A percentile compares a stretch with the other conserved stretches of the same genome.
Evolutionary conservation across 2,113 vertebrate species (phyloP).

Genomic region (Garra rufa): DNA sequence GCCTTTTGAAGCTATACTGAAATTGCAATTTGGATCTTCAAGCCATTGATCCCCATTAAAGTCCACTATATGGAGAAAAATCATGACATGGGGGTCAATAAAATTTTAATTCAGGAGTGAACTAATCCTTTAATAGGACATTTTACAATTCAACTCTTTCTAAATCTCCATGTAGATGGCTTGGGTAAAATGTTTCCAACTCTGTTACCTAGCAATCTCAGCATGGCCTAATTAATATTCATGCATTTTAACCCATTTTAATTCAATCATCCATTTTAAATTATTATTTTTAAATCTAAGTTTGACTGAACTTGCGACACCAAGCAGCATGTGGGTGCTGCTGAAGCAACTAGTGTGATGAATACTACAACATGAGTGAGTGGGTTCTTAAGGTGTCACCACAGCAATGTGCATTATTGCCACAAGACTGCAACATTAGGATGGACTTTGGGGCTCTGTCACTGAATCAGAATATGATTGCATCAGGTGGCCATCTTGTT

Average conservation of each 20-base stretch:
- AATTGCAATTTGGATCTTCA: too few relatives aligned
- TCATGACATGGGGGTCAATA: too few relatives aligned
- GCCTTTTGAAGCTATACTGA: too few relatives aligned
- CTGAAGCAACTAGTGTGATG: background rate
- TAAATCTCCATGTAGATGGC: too few relatives aligned
- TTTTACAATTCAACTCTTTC: too few relatives aligned
- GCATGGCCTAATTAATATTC: background rate
- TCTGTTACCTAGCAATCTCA: background rate
- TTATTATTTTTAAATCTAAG: background rate
- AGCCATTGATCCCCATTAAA: too few relatives aligned
- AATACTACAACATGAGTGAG: slow-evolving; percentile 15
- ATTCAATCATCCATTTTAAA: background rate
- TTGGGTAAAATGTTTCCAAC: background rate
- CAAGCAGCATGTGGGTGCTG: background rate
- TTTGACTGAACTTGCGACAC: background rate
- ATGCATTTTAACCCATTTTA: background rate
- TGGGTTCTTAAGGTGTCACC: slow-evolving; percentile 36
- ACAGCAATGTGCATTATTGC: slow-evolving; percentile 29
- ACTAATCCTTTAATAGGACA: too few relatives aligned
- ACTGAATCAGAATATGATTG: slow-evolving; percentile 39
- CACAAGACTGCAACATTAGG: slow-evolving; percentile 25
- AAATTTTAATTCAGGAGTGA: too few relatives aligned
- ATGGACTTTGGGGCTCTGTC: slow-evolving; percentile 30
- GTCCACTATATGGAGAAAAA: too few relatives aligned
- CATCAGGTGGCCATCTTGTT: slow-evolving; percentile 47